A percentile compares a stretch with the other conserved stretches of the same genome.
Conservation (phyloP, 2,113 vertebrate genomes). For the Podiceps cristatus region DNA sequence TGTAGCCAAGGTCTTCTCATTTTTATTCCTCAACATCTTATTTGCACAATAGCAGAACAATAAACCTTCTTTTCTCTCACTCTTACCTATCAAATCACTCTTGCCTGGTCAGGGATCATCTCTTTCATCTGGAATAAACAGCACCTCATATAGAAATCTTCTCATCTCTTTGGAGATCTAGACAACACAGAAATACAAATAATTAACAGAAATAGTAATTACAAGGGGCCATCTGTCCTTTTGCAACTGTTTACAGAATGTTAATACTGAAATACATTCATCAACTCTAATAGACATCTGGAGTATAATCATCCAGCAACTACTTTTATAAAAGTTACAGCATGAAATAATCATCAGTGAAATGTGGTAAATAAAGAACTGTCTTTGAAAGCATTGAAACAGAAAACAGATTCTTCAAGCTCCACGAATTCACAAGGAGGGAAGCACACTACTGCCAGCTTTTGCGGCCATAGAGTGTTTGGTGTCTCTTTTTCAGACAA, state of each 20-base stretch:
- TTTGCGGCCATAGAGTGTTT: not conserved
- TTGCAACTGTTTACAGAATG: not conserved
- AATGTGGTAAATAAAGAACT: slow-evolving; percentile 20
- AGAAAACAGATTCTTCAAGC: not conserved
- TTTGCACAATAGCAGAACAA: not conserved
- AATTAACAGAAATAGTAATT: slow-evolving; percentile 43
- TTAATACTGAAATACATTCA: slow-evolving; percentile 23
- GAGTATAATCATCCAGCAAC: not conserved
- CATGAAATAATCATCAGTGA: slow-evolving; percentile 26
- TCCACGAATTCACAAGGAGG: not conserved
- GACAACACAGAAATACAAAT: slow-evolving; percentile 25
- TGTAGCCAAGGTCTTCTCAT: not conserved
- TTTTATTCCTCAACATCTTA: not conserved
- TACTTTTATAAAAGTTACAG: slow-evolving; percentile 20
- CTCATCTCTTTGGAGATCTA: not conserved
- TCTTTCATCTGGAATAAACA: not conserved
- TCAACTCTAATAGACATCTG: slow-evolving; percentile 47
- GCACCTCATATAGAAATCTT: not conserved
- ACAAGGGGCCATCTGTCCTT: slow-evolving; percentile 52
- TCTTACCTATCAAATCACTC: not conserved
- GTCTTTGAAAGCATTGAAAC: not conserved
- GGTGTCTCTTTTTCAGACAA: not conserved
- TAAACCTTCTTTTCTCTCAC: not conserved
- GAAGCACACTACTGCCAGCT: not conserved
- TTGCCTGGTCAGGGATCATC: not conserved